These are phyloP conservation scores for Apotomis turbidana DNA, from an alignment of 2,888 invertebrate species.

Conservation along the genomic window DNA sequence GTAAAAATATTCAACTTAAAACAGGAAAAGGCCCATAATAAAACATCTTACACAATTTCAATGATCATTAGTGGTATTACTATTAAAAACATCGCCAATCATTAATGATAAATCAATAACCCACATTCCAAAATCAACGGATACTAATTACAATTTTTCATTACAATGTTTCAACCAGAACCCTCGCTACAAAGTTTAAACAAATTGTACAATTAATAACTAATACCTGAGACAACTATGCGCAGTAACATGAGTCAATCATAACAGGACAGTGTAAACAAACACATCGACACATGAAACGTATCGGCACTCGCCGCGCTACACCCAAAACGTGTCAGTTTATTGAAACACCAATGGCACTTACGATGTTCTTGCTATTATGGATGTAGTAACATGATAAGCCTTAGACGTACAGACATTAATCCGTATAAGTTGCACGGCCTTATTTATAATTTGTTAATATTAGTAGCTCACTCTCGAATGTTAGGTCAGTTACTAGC, in stretches of 20 bases:
- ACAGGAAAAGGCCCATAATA: too few species aligned
- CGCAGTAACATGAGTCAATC: constrained; percentile 27
- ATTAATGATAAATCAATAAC: too few species aligned
- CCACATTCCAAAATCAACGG: too few species aligned
- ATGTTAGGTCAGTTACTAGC: constrained; percentile 8
- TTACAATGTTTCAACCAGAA: background rate
- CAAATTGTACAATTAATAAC: background rate
- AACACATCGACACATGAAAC: constrained; percentile 36
- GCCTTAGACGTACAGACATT: constrained; percentile 44
- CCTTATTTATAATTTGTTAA: constrained; percentile 10
- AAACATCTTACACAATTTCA: too few species aligned
- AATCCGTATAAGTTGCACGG: constrained; percentile 27
- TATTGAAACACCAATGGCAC: background rate
- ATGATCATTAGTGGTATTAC: too few species aligned
- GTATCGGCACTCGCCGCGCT: background rate
- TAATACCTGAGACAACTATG: background rate
- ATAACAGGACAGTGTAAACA: constrained; percentile 26
- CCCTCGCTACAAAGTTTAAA: background rate
- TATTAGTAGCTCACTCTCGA: background rate
- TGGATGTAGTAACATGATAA: constrained; percentile 55
- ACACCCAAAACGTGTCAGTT: background rate
- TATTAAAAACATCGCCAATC: too few species aligned
- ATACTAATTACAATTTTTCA: too few species aligned
- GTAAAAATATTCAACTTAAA: too few species aligned
- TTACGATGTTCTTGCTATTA: background rate